Percentiles rank a stretch among this genome's conserved stretches.
phyloP scores from a whole-genome alignment of 2,888 invertebrate species.

The Geophilus truncorum region DNA sequence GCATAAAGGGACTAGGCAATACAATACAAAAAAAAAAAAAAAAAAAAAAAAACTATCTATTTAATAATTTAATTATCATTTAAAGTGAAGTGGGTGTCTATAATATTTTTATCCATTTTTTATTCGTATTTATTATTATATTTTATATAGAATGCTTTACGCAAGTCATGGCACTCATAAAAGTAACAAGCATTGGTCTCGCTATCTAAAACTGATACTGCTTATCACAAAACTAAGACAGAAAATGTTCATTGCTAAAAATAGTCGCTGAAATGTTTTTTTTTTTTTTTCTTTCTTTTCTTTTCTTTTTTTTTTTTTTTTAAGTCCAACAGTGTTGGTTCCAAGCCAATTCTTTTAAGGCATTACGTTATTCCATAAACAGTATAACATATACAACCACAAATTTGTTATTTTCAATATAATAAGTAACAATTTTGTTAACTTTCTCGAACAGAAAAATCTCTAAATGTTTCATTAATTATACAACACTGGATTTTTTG shows the following conservation, averaged over 20 bases:
- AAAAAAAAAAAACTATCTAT: not conserved
- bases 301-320: not conserved
- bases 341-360: not conserved
- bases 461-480: not conserved
- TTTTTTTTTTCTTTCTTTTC: not conserved
- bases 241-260: constrained; percentile 1
- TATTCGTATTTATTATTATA: not conserved
- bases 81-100: not conserved
- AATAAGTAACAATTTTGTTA: not conserved
- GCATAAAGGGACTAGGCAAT: not conserved
- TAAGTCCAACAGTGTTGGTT: not conserved
- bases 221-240: constrained; percentile 20
- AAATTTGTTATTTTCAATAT: not conserved
- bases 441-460: not conserved
- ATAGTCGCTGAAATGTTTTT: not conserved
- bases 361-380: not conserved
- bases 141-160: not conserved
- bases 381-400: not conserved
- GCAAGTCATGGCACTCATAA: not conserved
- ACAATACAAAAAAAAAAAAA: not conserved
- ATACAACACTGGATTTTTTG: not conserved
- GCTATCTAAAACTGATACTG: constrained; percentile 10
- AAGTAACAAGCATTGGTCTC: constrained; percentile 2
- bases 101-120: not conserved
- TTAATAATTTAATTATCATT: not conserved